phyloP scores from a whole-genome alignment of 2,113 vertebrate species.

The Chroicocephalus ridibundus region DNA sequence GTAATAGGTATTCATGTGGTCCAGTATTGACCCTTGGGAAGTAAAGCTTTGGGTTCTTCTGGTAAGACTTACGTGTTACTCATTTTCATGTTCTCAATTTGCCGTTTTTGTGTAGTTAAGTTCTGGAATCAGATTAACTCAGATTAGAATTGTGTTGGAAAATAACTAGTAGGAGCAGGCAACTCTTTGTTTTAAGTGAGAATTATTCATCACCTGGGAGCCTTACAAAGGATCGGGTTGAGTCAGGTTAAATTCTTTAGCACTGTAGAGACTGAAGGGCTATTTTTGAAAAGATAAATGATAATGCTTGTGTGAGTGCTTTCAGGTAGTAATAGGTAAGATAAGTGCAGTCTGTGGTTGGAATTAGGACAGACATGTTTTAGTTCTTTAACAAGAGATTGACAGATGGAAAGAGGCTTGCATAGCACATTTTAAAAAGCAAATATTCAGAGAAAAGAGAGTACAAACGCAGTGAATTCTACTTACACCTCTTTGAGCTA shows the following conservation, averaged over 20 bases:
- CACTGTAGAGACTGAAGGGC: background rate
- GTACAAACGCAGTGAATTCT: slow-evolving; percentile 24
- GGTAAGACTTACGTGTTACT: background rate
- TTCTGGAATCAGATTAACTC: background rate
- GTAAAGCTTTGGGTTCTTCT: background rate
- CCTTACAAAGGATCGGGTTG: background rate
- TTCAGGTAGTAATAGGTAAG: background rate
- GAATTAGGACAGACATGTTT: slow-evolving; percentile 23
- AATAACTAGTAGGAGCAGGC: background rate
- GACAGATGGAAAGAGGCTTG: slow-evolving; percentile 25
- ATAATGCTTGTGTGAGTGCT: background rate
- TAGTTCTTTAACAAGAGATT: slow-evolving; percentile 6
- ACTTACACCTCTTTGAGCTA: slow-evolving; percentile 3
- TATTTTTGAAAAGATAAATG: background rate
- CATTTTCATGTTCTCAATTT: background rate
- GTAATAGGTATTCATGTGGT: background rate
- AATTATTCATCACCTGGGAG: background rate
- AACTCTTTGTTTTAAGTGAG: background rate
- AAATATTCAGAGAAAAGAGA: slow-evolving; percentile 5
- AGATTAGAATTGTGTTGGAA: background rate
- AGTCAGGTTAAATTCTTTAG: background rate
- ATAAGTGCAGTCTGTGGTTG: background rate
- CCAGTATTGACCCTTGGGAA: background rate
- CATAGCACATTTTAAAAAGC: slow-evolving; percentile 9
- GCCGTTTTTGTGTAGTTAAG: background rate